phyloP scores from a whole-genome alignment of 1,140 invertebrate species.

The Scaptomyza montana region DNA sequence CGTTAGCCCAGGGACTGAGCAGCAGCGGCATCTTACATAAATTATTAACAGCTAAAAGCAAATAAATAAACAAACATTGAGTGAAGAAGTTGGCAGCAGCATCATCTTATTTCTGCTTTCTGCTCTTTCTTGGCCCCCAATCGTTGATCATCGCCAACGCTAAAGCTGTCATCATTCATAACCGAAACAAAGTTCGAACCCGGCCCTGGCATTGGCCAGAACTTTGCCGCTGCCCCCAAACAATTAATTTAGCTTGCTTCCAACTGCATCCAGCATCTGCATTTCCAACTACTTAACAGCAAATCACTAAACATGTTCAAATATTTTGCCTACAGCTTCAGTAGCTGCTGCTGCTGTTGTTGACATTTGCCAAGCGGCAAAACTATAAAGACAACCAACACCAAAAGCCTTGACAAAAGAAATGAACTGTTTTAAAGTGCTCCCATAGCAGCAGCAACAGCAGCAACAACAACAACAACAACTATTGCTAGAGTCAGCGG shows the following conservation, averaged over 20 bases:
- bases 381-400: conserved; percentile 58
- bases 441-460: conserved; percentile 39
- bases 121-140: conserved; percentile 17
- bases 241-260: conserved; percentile 29
- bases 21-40: conserved; percentile 63
- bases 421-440: conserved; percentile 82
- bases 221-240: conserved; percentile 23
- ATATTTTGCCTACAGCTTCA: conserved; percentile 70
- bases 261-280: conserved; percentile 10
- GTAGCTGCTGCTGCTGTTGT: conserved; percentile 57
- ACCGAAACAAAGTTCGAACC: conserved; percentile 50
- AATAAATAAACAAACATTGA: conserved; percentile 80
- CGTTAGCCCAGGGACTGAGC: conserved; percentile 34
- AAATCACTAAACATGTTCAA: conserved; percentile 81
- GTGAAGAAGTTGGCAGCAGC: conserved; percentile 14
- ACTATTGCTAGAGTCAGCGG: conserved; percentile 49
- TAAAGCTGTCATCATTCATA: conserved; percentile 74
- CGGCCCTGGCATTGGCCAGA: conserved; percentile 58
- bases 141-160: conserved; percentile 77
- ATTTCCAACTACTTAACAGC: conserved; percentile 79
- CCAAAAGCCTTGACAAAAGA: conserved; percentile 74
- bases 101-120: conserved; percentile 26
- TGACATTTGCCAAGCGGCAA: conserved; percentile 73
- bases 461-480: neutral
- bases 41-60: conserved; percentile 79